A percentile compares a stretch with the other conserved stretches of the same genome.
Conservation (phyloP, 2,797 vertebrate species). For the Crypturellus tataupa region DNA sequence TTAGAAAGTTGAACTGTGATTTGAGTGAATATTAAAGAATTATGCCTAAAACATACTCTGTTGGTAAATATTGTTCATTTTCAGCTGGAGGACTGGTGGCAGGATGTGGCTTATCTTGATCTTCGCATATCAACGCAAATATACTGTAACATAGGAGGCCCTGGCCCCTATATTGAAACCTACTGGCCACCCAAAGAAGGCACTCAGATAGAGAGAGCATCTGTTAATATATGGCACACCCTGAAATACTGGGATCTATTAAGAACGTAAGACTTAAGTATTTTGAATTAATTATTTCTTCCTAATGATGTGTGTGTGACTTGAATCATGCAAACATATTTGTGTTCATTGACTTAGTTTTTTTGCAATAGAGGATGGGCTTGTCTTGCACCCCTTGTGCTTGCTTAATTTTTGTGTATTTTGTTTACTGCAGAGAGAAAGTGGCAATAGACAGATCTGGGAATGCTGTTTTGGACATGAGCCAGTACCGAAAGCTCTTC, state of each 20-base stretch:
- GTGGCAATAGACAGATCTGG: constrained; percentile 87
- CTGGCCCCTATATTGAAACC: constrained; percentile 88
- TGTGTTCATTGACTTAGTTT: not conserved
- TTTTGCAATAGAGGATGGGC: not conserved
- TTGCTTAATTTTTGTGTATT: constrained; percentile 17
- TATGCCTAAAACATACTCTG: not conserved
- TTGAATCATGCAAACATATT: not conserved
- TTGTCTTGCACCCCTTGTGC: not conserved
- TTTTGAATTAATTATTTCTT: not conserved
- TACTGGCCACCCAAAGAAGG: constrained; percentile 91
- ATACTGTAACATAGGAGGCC: constrained; percentile 90
- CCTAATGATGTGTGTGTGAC: not conserved
- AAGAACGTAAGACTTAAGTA: constrained; percentile 84
- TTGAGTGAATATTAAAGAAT: not conserved
- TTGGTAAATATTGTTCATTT: constrained; percentile 48
- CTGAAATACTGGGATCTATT: constrained; percentile 93
- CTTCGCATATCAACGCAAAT: constrained; percentile 90
- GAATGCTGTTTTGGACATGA: constrained; percentile 89
- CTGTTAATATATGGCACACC: constrained; percentile 86
- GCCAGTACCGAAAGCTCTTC: constrained; percentile 93
- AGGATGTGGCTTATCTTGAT: constrained; percentile 91
- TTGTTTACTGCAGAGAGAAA: constrained; percentile 86
- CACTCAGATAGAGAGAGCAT: constrained; percentile 88
- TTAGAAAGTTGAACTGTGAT: not conserved
- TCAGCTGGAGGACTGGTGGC: constrained; percentile 98